Base-by-base conservation (phyloP, 2,113 vertebrate species). In the Synchiropus splendidus region DNA sequence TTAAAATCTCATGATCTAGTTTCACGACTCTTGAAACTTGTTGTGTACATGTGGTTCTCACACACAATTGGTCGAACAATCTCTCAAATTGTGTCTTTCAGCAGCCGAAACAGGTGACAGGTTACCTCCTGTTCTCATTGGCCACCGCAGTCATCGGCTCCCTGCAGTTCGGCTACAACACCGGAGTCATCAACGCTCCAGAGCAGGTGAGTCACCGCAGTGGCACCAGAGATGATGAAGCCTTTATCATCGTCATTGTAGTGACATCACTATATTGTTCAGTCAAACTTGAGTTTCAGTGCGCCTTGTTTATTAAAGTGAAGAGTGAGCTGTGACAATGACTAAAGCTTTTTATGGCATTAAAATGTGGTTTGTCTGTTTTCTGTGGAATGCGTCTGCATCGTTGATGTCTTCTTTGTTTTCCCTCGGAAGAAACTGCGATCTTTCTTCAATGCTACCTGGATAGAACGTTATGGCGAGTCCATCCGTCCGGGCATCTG, bases 111-210 rank as follows among this genome's bases (percentile, higher is more conserved):
- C 77, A 85, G 61, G 77, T 87, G 0, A 85, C 85, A 9, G 74
- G 80, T 39, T 85, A 85, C 6, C 89, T 97, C 49, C 15, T 92
- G 18, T 88, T 88, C 39, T 83, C 91, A 2, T 42, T 94, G 54
- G 32, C 31, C 2, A 45, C 91, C 1, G 92, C 92, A 2, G 73
- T 89, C 11, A 90, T 95, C 15, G 89, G 92, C 54, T 97, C 94
- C 0, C 81, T 96, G 43, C 93, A 94, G 71, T 97, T 89, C 40
- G 92, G 94, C 2, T 98, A 91, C 80, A 98, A 98, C 80, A 94
- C 90, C 0, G 94, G 94, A 18, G 94, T 98, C 57, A 96, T 96
- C 76, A 95, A 96, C 51, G 94, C 94, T 30, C 94, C 94, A 0
- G 90, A 95, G 51, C 13, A 44, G 83, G 94, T 96, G 2, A 27